A percentile compares a stretch with the other conserved stretches of the same genome.
Conservation (phyloP, 2,797 vertebrate species). For the Coregonus sp. region DNA sequence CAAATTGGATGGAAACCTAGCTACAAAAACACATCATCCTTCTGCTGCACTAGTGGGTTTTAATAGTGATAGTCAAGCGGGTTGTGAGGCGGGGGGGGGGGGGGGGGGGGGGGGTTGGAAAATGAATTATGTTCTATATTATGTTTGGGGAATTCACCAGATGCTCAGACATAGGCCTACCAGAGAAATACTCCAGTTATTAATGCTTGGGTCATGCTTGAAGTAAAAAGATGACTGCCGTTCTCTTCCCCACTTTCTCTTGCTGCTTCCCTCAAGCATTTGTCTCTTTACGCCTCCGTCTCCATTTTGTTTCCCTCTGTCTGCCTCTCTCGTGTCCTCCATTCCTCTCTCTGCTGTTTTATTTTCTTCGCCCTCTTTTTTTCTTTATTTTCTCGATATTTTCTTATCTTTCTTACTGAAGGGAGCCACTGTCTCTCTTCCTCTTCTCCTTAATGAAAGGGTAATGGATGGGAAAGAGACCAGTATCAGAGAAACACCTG, state of each 20-base stretch:
- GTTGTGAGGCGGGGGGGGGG: too few species aligned
- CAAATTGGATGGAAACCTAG: too few species aligned
- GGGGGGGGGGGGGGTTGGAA: background rate
- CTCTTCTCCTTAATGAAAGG: slow-evolving; percentile 58
- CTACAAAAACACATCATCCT: background rate
- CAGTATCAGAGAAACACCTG: slow-evolving; percentile 53
- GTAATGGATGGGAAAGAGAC: slow-evolving; percentile 41
- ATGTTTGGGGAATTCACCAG: background rate
- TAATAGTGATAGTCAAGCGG: background rate
- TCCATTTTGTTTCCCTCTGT: background rate
- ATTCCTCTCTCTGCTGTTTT: background rate
- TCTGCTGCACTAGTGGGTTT: background rate
- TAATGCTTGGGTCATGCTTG: background rate
- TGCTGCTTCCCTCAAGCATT: background rate
- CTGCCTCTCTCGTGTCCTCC: background rate
- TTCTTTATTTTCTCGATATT: background rate
- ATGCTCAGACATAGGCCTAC: background rate
- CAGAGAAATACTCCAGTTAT: background rate
- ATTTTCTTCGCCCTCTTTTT: background rate
- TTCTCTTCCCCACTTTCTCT: background rate
- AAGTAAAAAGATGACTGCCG: background rate
- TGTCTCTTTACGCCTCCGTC: too few species aligned
- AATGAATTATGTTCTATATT: background rate
- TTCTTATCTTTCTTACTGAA: slow-evolving; percentile 18
- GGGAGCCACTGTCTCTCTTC: slow-evolving; percentile 20